These are phyloP conservation scores for Orchestes rusci DNA, from an alignment of 2,888 invertebrate genomes.

Conservation along the genomic window DNA sequence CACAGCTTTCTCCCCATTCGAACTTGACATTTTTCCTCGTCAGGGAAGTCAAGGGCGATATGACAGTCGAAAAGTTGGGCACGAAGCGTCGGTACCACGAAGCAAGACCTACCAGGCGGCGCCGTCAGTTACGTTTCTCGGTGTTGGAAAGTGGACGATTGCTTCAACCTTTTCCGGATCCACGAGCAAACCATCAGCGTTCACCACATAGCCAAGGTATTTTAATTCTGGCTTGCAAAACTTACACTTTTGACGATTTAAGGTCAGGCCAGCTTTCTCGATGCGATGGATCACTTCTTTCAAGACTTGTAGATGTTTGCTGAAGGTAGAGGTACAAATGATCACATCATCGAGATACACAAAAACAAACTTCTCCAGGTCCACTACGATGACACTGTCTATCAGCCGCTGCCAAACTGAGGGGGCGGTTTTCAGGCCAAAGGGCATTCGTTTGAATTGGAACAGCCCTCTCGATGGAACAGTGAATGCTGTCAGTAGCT, in stretches of 20 bases:
- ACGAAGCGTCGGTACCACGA: neutral
- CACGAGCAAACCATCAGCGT: neutral
- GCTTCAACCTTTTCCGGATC: neutral
- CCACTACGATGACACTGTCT: conserved; percentile 12
- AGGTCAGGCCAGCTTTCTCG: conserved; percentile 23
- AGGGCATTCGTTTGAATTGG: conserved; percentile 25
- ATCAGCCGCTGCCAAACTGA: conserved; percentile 18
- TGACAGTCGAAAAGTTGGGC: neutral
- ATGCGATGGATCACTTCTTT: conserved; percentile 26
- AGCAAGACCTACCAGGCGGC: neutral
- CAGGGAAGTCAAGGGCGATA: neutral
- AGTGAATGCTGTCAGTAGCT: neutral
- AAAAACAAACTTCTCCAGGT: conserved; percentile 19
- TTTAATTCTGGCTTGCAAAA: conserved; percentile 15
- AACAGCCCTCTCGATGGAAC: neutral
- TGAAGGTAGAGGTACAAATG: conserved; percentile 19
- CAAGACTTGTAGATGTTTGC: conserved; percentile 25
- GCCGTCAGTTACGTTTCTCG: neutral
- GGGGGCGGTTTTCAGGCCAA: conserved; percentile 26
- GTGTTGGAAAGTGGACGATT: neutral
- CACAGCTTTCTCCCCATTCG: neutral
- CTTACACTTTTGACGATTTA: conserved; percentile 23
- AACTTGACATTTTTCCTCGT: neutral
- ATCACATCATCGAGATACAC: conserved; percentile 18
- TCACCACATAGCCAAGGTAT: neutral